Conservation (phyloP, 2,797 vertebrate species). For the Sylvilagus floridanus region DNA sequence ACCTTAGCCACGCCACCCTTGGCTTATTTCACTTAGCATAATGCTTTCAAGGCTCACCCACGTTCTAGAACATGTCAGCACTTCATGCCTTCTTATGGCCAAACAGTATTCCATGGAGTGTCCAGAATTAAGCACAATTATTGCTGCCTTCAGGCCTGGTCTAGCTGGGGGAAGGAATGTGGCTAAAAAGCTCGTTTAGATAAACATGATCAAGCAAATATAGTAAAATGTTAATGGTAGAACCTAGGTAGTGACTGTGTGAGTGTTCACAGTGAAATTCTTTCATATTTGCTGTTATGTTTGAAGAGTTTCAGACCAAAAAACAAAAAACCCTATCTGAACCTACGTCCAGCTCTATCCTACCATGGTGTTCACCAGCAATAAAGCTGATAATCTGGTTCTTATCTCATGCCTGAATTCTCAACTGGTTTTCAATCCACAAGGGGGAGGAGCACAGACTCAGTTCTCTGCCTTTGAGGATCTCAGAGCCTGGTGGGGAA, state of each 20-base stretch:
- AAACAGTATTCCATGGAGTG: not conserved
- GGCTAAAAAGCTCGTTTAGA: constrained; percentile 16
- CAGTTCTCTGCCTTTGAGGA: not conserved
- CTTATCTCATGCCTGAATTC: not conserved
- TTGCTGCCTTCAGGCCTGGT: not conserved
- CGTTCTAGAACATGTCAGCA: not conserved
- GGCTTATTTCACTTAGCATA: too few species aligned
- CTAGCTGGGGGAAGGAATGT: not conserved
- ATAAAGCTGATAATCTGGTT: constrained; percentile 40
- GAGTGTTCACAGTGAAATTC: not conserved
- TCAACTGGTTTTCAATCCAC: not conserved
- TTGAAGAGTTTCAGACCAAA: not conserved
- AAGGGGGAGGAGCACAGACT: not conserved
- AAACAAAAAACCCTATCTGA: not conserved
- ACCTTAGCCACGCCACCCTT: too few species aligned
- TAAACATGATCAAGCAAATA: not conserved
- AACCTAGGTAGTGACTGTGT: not conserved
- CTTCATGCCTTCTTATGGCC: not conserved
- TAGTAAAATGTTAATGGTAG: not conserved
- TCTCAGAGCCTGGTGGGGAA: not conserved
- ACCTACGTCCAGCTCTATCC: not conserved
- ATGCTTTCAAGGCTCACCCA: not conserved
- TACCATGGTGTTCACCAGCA: not conserved
- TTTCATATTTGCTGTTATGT: not conserved
- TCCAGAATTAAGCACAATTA: not conserved